These are phyloP conservation scores for Discoglossus pictus DNA, from an alignment of 2,797 vertebrate species.

Conservation along the genomic window DNA sequence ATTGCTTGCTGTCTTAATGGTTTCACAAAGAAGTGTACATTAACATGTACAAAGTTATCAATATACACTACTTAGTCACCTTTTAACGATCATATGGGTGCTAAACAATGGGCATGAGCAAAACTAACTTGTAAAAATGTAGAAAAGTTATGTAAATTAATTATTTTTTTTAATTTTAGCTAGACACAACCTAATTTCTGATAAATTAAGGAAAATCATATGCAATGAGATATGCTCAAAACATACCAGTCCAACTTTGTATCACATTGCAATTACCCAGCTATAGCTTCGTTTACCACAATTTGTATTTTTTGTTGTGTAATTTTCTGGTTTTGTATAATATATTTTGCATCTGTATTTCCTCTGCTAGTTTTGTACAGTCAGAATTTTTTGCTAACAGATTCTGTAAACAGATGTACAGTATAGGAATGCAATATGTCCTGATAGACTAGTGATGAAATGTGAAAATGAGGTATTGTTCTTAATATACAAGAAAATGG, in stretches of 20 bases:
- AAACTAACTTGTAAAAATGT: slow-evolving; percentile 66
- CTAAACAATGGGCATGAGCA: slow-evolving; percentile 65
- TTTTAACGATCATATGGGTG: slow-evolving; percentile 61
- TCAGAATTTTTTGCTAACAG: slow-evolving; percentile 62
- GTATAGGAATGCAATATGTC: slow-evolving; percentile 62
- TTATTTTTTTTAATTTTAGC: neutral
- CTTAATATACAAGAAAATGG: slow-evolving; percentile 55
- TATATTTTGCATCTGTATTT: slow-evolving; percentile 58
- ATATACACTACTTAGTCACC: neutral
- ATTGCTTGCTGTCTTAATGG: neutral
- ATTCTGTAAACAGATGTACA: slow-evolving; percentile 62
- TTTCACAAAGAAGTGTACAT: neutral
- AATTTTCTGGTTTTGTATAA: slow-evolving; percentile 58
- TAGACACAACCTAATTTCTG: neutral
- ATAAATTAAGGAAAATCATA: neutral
- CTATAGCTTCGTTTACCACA: no score
- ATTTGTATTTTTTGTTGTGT: slow-evolving; percentile 66
- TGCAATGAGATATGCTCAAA: no score
- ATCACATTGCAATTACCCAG: no score
- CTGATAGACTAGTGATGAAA: slow-evolving; percentile 57
- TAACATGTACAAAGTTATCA: slow-evolving; percentile 20
- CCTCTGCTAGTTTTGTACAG: slow-evolving; percentile 68
- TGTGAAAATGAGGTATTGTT: slow-evolving; percentile 63
- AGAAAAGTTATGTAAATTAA: slow-evolving; percentile 30
- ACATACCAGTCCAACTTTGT: no score